These are phyloP conservation scores for Diadophis punctatus DNA, from an alignment of 2,113 vertebrate genomes.

Conservation along the genomic window DNA sequence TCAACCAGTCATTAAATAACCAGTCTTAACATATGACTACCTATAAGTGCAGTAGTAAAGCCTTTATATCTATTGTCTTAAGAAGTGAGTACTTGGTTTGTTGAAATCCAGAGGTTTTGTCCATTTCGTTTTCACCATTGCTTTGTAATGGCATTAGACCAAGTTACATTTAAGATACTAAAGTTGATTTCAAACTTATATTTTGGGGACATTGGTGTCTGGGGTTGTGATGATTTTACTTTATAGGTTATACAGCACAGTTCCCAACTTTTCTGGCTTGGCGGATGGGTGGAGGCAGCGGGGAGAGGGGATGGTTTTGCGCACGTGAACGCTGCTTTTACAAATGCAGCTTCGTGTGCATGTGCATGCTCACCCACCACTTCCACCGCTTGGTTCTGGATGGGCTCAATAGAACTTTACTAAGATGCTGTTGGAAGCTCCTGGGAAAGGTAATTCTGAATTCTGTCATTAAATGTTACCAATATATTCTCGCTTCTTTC, in stretches of 20 bases:
- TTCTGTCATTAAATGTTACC: neutral
- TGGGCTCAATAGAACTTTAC: neutral
- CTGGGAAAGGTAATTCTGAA: neutral
- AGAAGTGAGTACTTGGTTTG: neutral
- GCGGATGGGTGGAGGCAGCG: too few relatives aligned
- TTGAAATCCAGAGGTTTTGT: neutral
- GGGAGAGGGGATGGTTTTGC: neutral
- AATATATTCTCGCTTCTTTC: neutral
- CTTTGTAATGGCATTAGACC: neutral
- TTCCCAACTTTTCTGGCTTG: neutral
- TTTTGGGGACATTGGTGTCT: neutral
- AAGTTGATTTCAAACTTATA: neutral
- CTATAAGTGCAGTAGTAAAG: neutral
- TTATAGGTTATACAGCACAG: neutral
- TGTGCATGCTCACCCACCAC: neutral
- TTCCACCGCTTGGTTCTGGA: neutral
- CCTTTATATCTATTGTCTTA: neutral
- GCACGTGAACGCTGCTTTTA: neutral
- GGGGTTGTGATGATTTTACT: neutral
- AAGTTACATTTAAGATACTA: neutral
- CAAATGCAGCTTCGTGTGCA: neutral
- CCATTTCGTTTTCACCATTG: neutral
- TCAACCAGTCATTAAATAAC: too few relatives aligned
- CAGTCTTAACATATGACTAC: too few relatives aligned
- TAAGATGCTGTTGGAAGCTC: neutral